Base-by-base conservation (phyloP, 2,113 vertebrate species). In the Xenopus borealis region DNA sequence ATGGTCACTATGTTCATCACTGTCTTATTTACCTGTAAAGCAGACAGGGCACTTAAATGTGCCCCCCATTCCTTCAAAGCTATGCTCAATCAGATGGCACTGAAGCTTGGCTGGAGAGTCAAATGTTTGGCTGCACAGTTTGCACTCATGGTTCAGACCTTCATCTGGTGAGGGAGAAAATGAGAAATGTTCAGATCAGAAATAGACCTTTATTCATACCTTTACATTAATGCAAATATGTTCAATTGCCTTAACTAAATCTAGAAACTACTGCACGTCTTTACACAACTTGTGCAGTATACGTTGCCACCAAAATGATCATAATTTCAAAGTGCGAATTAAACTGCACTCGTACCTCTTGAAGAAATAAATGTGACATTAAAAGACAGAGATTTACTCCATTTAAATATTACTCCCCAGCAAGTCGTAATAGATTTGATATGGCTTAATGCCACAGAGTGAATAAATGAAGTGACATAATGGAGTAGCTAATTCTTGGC, bases 41-140 rank as follows among this genome's bases (percentile, higher is more conserved):
- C 97, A 98, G 84, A 98, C 97, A 0, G 97, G 97, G 81, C 97
- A 99, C 87, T 99, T 99, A 89, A 99, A 98, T 78, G 97, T 99
- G 79, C 97, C 97, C 13, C 97, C 97, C 97, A 99, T 99, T 71
- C 97, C 97, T 90, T 98, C 97, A 66, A 99, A 99, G 90, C 97
- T 98, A 92, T 98, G 97, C 86, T 99, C 97, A 78, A 98, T 98
- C 89, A 98, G 93, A 85, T 99, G 97, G 84, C 97, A 99, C 87
- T 99, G 97, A 68, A 99, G 96, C 83, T 99, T 99, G 78, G 97
- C 97, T 12, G 97, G 97, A 20, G 97, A 98, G 90, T 99, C 97
- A 10, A 98, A 99, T 0, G 96, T 97, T 89, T 99, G 96, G 86
- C 92, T 98, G 89, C 97, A 99, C 81, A 99, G 94, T 79, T 99